These are phyloP conservation scores for Neomonachus schauinslandi DNA, from an alignment of 2,113 vertebrate species.

Conservation along the genomic window DNA sequence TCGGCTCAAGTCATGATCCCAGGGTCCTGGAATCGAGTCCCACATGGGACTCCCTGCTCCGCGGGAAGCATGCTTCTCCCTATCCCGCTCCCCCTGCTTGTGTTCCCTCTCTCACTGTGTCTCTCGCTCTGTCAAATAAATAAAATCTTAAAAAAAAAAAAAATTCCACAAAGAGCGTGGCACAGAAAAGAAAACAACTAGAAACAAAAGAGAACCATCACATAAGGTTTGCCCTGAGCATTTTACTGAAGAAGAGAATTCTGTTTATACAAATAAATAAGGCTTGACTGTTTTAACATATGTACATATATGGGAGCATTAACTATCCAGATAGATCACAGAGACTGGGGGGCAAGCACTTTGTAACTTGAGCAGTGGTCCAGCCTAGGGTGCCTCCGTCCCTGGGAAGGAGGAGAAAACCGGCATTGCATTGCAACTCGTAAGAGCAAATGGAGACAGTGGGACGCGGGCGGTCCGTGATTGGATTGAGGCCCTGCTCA, in stretches of 20 bases:
- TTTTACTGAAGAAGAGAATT: not conserved
- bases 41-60: too few relatives aligned
- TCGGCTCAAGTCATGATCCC: too few relatives aligned
- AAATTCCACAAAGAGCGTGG: not conserved
- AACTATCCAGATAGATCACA: not conserved
- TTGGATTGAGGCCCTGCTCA: not conserved
- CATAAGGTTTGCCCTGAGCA: not conserved
- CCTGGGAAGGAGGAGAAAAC: not conserved
- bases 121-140: too few relatives aligned
- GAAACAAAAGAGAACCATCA: not conserved
- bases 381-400: not conserved
- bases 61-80: too few relatives aligned
- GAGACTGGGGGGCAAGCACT: not conserved
- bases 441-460: not conserved
- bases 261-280: not conserved
- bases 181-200: not conserved
- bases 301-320: not conserved
- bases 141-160: too few relatives aligned
- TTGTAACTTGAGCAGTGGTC: not conserved
- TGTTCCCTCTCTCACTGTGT: too few relatives aligned
- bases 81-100: too few relatives aligned
- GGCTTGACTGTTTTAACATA: not conserved
- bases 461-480: accelerated
- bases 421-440: too few relatives aligned
- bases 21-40: too few relatives aligned